phyloP scores from a whole-genome alignment of 2,797 vertebrate genomes.

The Microtus agrestis region DNA sequence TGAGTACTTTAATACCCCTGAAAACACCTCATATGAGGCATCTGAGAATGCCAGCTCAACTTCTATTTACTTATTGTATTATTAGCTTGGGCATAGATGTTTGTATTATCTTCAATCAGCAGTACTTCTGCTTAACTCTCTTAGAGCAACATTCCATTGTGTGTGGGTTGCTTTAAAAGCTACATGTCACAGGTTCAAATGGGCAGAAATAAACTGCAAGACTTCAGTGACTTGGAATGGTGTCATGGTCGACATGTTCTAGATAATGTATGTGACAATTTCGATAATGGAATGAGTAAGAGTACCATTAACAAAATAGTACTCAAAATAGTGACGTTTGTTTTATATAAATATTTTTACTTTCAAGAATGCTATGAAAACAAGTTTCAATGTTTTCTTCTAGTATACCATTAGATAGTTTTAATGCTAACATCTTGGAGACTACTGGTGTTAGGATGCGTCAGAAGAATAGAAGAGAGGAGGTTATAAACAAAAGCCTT shows the following conservation, averaged over 20 bases:
- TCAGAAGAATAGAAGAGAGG: not conserved
- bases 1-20: not conserved
- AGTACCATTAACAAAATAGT: not conserved
- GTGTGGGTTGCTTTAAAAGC: conserved; percentile 17
- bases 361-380: not conserved
- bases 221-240: not conserved
- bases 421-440: not conserved
- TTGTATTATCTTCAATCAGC: not conserved
- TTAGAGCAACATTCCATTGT: not conserved
- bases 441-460: not conserved
- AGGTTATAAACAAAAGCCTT: not conserved
- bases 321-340: not conserved
- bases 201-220: not conserved
- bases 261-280: not conserved
- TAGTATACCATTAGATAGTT: not conserved
- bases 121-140: not conserved
- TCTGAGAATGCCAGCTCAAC: not conserved
- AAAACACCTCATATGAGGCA: not conserved
- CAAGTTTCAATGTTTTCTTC: conserved; percentile 37
- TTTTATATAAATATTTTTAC: not conserved
- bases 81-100: not conserved
- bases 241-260: not conserved
- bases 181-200: not conserved
- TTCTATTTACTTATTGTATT: not conserved
- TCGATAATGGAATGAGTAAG: not conserved